Conservation (phyloP, 2,888 invertebrate genomes). For the Busseola fusca region DNA sequence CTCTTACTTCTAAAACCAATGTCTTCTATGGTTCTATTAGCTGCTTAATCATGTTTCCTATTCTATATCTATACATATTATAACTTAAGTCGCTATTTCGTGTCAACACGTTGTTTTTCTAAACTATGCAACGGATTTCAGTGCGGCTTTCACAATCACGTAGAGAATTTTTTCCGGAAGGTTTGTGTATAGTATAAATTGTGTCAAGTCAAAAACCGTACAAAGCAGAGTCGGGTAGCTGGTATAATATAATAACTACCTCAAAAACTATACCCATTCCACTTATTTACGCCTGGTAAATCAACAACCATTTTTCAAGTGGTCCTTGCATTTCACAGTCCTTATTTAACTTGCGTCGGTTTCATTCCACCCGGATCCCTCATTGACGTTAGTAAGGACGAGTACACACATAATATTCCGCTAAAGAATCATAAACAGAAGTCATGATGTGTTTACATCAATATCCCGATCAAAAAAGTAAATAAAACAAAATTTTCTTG, state of each 20-base stretch:
- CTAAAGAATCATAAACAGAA: constrained; percentile 6
- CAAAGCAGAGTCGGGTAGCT: not conserved
- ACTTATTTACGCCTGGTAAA: not conserved
- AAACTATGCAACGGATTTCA: not conserved
- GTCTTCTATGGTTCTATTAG: not conserved
- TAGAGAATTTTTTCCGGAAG: not conserved
- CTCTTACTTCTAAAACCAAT: not conserved
- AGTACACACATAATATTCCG: not conserved
- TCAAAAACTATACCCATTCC: not conserved
- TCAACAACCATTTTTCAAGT: not conserved
- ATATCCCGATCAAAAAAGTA: not conserved
- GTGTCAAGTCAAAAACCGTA: too few species aligned
- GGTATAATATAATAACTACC: not conserved
- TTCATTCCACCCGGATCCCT: constrained; percentile 15
- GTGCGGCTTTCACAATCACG: not conserved
- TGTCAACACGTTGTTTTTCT: not conserved
- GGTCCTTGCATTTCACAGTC: not conserved
- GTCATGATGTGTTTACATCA: not conserved
- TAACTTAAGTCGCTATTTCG: not conserved
- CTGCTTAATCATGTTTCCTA: not conserved
- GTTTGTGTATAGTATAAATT: too few species aligned
- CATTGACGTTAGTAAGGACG: constrained; percentile 2
- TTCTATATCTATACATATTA: not conserved
- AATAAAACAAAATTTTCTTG: not conserved
- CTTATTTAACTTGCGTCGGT: constrained; percentile 15